Evolutionary conservation across 2,113 vertebrate genomes (phyloP).

Genomic region (Pristiophorus japonicus): DNA sequence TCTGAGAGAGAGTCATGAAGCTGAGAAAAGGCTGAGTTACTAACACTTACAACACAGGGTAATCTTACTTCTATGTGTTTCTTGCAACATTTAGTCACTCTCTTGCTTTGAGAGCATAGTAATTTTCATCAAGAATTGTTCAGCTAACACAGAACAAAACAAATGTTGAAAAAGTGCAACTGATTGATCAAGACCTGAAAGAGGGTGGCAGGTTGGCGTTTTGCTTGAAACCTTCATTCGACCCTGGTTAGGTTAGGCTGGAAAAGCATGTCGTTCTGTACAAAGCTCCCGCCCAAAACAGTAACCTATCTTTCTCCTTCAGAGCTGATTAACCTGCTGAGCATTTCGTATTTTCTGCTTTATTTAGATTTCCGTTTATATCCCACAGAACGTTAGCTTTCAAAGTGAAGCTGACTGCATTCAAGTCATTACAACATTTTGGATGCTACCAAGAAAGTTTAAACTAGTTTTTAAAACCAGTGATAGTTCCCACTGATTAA

Average conservation of each 20-base stretch:
- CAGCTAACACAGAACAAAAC: background rate
- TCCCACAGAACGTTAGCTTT: background rate
- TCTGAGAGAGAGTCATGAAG: background rate
- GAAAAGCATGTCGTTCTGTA: background rate
- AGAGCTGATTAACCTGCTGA: background rate
- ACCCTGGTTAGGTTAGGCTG: background rate
- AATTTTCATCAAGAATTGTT: background rate
- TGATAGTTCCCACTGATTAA: background rate
- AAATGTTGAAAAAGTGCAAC: no score
- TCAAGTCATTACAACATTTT: background rate
- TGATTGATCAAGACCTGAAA: background rate
- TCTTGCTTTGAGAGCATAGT: background rate
- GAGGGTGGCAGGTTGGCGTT: background rate
- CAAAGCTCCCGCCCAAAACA: background rate
- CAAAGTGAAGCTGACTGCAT: background rate
- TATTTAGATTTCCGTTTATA: background rate
- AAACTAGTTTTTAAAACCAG: background rate
- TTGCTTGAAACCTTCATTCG: background rate
- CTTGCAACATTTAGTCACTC: background rate
- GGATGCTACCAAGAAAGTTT: background rate
- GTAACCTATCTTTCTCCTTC: background rate
- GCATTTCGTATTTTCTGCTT: background rate
- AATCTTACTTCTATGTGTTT: background rate
- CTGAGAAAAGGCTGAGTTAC: no score
- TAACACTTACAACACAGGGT: background rate